Evolutionary conservation across 2,888 invertebrate genomes (phyloP).

Genomic region (Anoncus sp.): DNA sequence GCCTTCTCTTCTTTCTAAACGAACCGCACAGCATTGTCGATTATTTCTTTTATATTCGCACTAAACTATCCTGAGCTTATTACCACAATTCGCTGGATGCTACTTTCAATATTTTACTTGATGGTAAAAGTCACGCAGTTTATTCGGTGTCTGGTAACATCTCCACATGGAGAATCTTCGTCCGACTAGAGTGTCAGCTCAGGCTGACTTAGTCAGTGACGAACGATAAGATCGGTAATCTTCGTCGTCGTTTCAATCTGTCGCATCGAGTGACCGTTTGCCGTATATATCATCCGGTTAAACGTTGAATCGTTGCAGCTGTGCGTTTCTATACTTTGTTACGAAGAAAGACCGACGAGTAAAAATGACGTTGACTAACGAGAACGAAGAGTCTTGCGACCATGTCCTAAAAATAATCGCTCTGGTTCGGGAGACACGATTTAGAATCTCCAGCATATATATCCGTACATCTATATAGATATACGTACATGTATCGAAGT

Average conservation of each 20-base stretch:
- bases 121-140: background rate
- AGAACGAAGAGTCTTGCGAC: slow-evolving; percentile 37
- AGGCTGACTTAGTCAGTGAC: slow-evolving; percentile 18
- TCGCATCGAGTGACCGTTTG: slow-evolving; percentile 15
- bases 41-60: slow-evolving; percentile 26
- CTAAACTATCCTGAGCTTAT: slow-evolving; percentile 19
- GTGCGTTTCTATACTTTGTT: slow-evolving; percentile 37
- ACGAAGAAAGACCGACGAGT: slow-evolving; percentile 34
- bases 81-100: background rate
- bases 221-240: slow-evolving; percentile 42
- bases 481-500: slow-evolving; percentile 24
- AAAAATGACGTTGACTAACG: slow-evolving; percentile 40
- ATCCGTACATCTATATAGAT: background rate
- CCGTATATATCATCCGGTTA: slow-evolving; percentile 25
- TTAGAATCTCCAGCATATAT: slow-evolving; percentile 29
- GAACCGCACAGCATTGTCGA: slow-evolving; percentile 78
- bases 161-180: background rate
- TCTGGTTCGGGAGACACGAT: slow-evolving; percentile 40
- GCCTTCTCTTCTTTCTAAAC: slow-evolving; percentile 74
- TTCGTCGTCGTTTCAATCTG: slow-evolving; percentile 14
- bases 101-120: slow-evolving; percentile 12
- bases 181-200: background rate
- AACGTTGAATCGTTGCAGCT: slow-evolving; percentile 53
- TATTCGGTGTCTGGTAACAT: background rate
- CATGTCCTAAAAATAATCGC: slow-evolving; percentile 56